Base-by-base conservation (phyloP, 2,888 invertebrate genomes). In the Monochamus alternatus region DNA sequence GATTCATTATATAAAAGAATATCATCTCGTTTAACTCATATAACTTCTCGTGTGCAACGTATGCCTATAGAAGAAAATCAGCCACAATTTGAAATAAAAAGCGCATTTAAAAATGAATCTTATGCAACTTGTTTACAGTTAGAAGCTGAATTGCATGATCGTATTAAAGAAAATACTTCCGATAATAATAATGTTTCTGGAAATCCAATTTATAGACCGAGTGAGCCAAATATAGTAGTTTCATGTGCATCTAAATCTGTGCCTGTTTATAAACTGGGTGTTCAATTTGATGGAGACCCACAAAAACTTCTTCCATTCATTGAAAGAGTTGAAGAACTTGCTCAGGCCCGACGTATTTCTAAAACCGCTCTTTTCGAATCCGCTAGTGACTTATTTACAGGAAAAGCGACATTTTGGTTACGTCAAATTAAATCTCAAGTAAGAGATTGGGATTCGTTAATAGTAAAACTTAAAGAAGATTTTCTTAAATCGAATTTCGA, bases 221-320 rank as follows among this genome's bases (percentile, higher is more conserved):
- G n/a, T 9, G 38, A 14, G 51, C 31, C 14, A 31, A 32, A 31
- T 31, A 32, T 60, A 9, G 31, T 60, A 10, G 30, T n/a, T 30
- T 58, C 38, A 7, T 22, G 22, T 22, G 9, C 58, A 4, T 30
- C 71, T 38, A 71, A 67, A 44, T 43, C 32, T 8, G 32, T 73
- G 22, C 66, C 66, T 10, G 73, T 66, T 2, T 73, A 73, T 60
- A 67, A 66, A 43, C 51, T 73, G 47, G 67, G 60, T 14, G n/a
- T 73, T 43, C 66, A 73, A 73, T 73, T 73, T 59, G 58, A 73
- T 14, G 52, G 73, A 12, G 73, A 67, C 3, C 62, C 73, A 5
- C 66, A 73, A 47, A 30, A 60, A 55, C 73, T 73, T 32, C 67
- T 73, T 38, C 67, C 73, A 8, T 73, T 73, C 51, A 62, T 73